phyloP scores from a whole-genome alignment of 2,113 vertebrate species.

The Eidolon helvum region DNA sequence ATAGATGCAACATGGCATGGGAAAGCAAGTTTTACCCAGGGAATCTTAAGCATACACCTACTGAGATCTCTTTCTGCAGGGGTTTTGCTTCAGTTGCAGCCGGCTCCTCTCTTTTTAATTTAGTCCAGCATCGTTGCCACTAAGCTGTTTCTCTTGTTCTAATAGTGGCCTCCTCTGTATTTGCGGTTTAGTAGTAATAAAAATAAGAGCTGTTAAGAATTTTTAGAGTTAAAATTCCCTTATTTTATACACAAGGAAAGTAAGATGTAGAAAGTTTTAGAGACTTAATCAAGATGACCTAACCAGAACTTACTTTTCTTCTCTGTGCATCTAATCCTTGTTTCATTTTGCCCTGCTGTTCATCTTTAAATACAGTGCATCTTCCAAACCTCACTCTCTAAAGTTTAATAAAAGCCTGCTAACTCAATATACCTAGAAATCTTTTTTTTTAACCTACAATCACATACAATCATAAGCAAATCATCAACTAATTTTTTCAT shows the following conservation, averaged over 20 bases:
- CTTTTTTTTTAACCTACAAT: background rate
- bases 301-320: background rate
- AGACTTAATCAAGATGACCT: background rate
- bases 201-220: background rate
- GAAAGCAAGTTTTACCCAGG: background rate
- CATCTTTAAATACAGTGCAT: background rate
- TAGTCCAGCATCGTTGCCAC: background rate
- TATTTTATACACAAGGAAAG: background rate
- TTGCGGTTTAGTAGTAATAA: background rate
- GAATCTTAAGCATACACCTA: background rate
- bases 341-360: background rate
- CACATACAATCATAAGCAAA: background rate
- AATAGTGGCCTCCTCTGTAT: background rate
- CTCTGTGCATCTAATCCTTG: background rate
- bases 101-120: background rate
- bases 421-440: background rate
- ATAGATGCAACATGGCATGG: background rate
- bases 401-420: background rate
- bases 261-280: background rate
- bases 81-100: background rate
- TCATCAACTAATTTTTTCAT: background rate
- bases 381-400: background rate
- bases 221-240: background rate
- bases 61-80: background rate
- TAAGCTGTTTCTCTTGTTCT: background rate